A percentile compares a stretch with the other conserved stretches of the same genome.
phyloP scores from a whole-genome alignment of 2,888 invertebrate genomes.

The Drosophila pegasa region DNA sequence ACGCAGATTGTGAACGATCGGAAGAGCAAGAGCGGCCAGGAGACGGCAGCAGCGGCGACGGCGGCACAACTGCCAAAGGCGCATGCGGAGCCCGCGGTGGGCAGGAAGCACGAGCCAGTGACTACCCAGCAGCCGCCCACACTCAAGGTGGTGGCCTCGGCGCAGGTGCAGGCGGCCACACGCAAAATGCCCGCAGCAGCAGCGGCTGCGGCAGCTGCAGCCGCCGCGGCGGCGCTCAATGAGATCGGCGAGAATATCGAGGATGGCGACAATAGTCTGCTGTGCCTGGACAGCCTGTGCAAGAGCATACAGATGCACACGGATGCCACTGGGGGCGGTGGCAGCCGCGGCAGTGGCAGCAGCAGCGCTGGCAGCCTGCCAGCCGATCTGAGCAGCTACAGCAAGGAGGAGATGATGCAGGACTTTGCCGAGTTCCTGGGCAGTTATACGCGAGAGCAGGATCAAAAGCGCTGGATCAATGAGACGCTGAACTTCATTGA shows the following conservation, averaged over 20 bases:
- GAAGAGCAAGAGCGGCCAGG: constrained; percentile 75
- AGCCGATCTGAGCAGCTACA: constrained; percentile 53
- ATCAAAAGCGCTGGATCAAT: constrained; percentile 83
- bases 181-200: constrained; percentile 50
- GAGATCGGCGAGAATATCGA: constrained; percentile 55
- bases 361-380: constrained; percentile 47
- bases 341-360: constrained; percentile 37
- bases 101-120: constrained; percentile 32
- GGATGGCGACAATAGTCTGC: constrained; percentile 78
- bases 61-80: constrained; percentile 17
- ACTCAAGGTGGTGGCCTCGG: constrained; percentile 64
- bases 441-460: constrained; percentile 79
- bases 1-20: constrained; percentile 82
- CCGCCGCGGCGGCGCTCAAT: constrained; percentile 61
- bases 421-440: constrained; percentile 82
- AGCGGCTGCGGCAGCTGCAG: constrained; percentile 51
- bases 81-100: constrained; percentile 2
- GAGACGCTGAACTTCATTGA: constrained; percentile 84
- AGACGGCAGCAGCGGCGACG: constrained; percentile 8
- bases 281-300: constrained; percentile 79
- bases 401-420: constrained; percentile 79
- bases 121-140: constrained; percentile 51
- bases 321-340: constrained; percentile 39
- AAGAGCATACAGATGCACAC: constrained; percentile 79
- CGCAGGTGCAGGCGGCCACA: constrained; percentile 59